phyloP scores from a whole-genome alignment of 2,797 vertebrate genomes.

The Kryptopterus vitreolus region DNA sequence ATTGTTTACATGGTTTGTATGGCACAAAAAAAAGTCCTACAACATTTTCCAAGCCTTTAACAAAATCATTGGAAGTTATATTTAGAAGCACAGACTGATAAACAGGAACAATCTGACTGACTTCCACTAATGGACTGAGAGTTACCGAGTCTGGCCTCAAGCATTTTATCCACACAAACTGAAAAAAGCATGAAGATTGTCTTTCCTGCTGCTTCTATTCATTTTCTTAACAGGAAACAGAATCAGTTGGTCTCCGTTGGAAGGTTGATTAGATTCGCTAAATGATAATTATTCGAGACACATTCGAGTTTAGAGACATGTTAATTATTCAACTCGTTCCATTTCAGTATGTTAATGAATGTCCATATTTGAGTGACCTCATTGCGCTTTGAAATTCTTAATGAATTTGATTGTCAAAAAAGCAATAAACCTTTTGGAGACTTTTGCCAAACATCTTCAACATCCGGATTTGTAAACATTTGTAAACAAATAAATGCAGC shows the following conservation, averaged over 20 bases:
- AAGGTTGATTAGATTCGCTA: background rate
- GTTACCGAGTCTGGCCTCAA: constrained; percentile 5
- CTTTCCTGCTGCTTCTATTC: background rate
- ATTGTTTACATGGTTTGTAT: background rate
- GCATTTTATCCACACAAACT: background rate
- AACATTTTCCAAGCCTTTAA: background rate
- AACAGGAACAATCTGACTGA: background rate
- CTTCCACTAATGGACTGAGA: constrained; percentile 29
- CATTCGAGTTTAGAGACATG: too few species aligned
- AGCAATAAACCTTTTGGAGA: too few species aligned
- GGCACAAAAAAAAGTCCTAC: background rate
- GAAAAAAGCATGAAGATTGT: background rate
- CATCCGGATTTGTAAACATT: too few species aligned
- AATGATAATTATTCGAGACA: background rate
- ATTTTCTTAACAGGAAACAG: background rate
- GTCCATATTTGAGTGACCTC: background rate
- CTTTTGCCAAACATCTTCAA: too few species aligned
- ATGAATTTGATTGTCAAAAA: too few species aligned
- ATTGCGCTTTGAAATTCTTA: too few species aligned
- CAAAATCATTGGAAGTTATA: background rate
- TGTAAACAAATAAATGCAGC: too few species aligned
- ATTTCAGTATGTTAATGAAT: background rate
- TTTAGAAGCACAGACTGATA: constrained; percentile 13
- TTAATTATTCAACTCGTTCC: background rate
- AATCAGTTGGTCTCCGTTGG: background rate